phyloP scores from a whole-genome alignment of 2,797 vertebrate genomes.

The Malurus splendens region DNA sequence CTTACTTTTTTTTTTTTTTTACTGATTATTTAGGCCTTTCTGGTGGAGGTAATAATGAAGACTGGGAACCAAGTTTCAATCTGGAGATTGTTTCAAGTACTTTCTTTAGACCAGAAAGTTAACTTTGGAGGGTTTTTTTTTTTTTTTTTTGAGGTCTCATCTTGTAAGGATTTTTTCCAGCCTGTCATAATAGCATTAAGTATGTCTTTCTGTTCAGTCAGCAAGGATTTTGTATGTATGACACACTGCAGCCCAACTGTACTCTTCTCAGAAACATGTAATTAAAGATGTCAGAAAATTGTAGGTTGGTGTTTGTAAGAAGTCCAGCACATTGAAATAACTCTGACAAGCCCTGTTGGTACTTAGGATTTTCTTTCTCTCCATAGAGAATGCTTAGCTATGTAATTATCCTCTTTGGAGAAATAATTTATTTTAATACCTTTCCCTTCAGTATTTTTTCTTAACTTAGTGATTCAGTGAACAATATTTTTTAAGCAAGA shows the following conservation, averaged over 20 bases:
- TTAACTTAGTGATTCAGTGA: background rate
- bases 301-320: background rate
- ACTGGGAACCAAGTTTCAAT: background rate
- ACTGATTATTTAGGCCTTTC: background rate
- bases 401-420: background rate
- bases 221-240: background rate
- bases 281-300: conserved; percentile 36
- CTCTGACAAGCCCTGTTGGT: background rate
- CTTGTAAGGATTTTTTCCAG: background rate
- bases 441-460: background rate
- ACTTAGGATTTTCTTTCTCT: background rate
- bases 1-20: background rate
- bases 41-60: background rate
- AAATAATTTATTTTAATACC: background rate
- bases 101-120: background rate
- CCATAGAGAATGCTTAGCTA: background rate
- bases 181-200: background rate
- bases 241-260: background rate
- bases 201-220: background rate
- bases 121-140: background rate
- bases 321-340: background rate
- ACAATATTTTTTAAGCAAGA: background rate
- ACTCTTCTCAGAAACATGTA: background rate
- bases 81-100: background rate
- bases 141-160: background rate